phyloP scores from a whole-genome alignment of 2,888 invertebrate genomes.

The Eristalis tenax region DNA sequence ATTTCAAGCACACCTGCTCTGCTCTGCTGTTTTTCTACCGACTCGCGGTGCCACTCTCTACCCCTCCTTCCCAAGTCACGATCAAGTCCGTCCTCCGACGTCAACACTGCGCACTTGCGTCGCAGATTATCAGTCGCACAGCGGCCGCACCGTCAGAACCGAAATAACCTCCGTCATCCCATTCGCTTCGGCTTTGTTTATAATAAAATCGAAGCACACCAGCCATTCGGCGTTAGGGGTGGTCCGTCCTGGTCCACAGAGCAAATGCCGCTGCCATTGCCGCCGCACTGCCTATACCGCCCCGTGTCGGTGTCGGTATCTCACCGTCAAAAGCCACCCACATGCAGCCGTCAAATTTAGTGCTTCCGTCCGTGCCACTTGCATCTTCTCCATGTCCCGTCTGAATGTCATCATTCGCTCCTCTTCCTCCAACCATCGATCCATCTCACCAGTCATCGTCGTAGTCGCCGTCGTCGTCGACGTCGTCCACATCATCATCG shows the following conservation, averaged over 20 bases:
- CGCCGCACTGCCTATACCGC: neutral
- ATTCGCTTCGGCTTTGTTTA: conserved; percentile 52
- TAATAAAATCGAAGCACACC: conserved; percentile 61
- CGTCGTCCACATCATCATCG: conserved; percentile 7
- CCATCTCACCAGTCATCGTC: too few relatives aligned
- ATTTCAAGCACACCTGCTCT: too few relatives aligned
- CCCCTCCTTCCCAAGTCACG: neutral
- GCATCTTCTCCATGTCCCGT: conserved; percentile 20
- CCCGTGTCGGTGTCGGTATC: conserved; percentile 16
- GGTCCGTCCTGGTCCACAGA: conserved; percentile 41
- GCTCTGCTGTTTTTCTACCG: neutral
- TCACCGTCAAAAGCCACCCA: conserved; percentile 59
- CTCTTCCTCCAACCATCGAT: neutral
- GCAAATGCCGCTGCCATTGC: conserved; percentile 32
- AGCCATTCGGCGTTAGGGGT: conserved; percentile 52
- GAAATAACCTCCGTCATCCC: conserved; percentile 21
- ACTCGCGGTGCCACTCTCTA: neutral
- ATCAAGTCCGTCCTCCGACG: neutral
- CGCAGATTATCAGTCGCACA: neutral
- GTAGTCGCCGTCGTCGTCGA: too few relatives aligned
- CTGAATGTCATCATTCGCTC: conserved; percentile 54
- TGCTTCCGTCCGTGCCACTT: conserved; percentile 56
- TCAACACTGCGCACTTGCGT: neutral
- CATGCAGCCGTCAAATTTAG: conserved; percentile 63
- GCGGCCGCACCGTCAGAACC: neutral